These are phyloP conservation scores for Bubo scandiacus DNA, from an alignment of 2,113 vertebrate species.

Conservation along the genomic window DNA sequence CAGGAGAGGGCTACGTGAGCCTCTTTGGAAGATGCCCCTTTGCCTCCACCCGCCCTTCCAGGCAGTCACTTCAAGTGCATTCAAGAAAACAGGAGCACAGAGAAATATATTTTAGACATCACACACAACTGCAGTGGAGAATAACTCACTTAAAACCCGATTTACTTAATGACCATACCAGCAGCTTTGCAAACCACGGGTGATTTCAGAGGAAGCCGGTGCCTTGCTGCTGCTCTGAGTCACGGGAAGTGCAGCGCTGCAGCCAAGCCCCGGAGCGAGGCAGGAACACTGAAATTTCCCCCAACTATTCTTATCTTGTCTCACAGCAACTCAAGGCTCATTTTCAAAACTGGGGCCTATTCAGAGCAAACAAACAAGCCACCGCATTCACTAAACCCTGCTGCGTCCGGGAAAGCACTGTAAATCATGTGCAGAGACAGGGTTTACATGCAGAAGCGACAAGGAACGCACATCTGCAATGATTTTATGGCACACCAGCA, in stretches of 20 bases:
- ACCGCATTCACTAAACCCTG: background rate
- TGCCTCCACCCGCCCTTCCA: background rate
- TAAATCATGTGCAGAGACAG: background rate
- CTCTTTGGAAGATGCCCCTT: background rate
- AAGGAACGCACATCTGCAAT: background rate
- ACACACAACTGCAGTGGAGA: accelerated
- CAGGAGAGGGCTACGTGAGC: background rate
- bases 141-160: background rate
- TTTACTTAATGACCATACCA: accelerated
- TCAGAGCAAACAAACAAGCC: background rate
- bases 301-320: background rate
- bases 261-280: background rate
- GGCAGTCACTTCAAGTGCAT: accelerated
- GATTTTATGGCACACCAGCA: background rate
- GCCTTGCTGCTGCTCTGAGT: background rate
- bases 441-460: background rate
- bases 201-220: background rate
- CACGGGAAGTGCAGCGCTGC: background rate
- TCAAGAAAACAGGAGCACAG: background rate
- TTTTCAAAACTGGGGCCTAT: background rate
- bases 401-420: background rate
- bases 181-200: accelerated
- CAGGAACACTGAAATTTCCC: background rate
- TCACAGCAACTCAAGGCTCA: background rate
- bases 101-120: background rate